phyloP scores from a whole-genome alignment of 1,140 invertebrate species.

The Ostrea denselamellosa region DNA sequence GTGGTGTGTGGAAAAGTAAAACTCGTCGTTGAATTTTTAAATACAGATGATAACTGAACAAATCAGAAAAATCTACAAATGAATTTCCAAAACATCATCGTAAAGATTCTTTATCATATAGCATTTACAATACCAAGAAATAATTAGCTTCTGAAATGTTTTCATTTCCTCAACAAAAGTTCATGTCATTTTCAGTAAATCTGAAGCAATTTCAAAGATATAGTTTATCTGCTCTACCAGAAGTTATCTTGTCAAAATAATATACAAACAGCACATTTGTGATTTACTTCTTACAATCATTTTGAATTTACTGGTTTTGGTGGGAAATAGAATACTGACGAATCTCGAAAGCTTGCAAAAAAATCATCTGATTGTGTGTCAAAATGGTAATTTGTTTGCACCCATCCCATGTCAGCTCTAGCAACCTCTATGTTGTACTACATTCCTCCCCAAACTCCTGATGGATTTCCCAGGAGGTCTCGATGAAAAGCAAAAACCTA shows the following conservation, averaged over 20 bases:
- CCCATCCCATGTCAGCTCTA: not conserved
- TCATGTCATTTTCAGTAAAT: not conserved
- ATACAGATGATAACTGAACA: too few species aligned
- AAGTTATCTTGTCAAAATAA: slow-evolving; percentile 25
- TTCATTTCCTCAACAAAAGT: not conserved
- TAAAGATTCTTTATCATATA: too few species aligned
- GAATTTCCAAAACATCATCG: too few species aligned
- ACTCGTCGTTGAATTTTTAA: too few species aligned
- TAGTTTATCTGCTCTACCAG: not conserved
- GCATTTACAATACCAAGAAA: not conserved
- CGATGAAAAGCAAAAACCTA: not conserved
- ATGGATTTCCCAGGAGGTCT: slow-evolving; percentile 16
- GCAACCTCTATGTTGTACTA: not conserved
- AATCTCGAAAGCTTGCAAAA: not conserved
- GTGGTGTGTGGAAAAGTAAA: too few species aligned
- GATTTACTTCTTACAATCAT: not conserved
- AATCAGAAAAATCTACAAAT: too few species aligned
- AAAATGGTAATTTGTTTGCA: slow-evolving; percentile 3
- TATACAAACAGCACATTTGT: not conserved
- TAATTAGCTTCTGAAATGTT: not conserved
- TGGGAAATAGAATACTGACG: not conserved
- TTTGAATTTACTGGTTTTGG: not conserved
- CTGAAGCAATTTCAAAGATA: not conserved
- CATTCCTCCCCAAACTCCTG: not conserved
- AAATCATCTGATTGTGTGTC: not conserved